Evolutionary conservation across 2,797 vertebrate genomes (phyloP), one percentile per base, ranked within the genome.

Genomic region (Salarias fasciatus): DNA sequence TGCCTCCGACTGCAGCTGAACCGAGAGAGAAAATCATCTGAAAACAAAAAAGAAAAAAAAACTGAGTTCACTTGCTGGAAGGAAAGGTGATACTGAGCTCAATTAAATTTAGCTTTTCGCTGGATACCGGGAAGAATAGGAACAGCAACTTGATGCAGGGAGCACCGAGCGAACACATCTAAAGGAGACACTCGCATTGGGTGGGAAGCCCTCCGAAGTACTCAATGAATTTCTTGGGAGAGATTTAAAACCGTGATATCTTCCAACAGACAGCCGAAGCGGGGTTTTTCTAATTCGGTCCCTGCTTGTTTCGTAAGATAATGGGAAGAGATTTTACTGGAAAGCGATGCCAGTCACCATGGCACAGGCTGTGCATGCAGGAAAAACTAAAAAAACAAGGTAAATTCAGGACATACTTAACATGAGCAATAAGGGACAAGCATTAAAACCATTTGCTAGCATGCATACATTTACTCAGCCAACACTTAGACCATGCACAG

Each of bases 1-100:
- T 44, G 60, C 30, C 50, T 59, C 47, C 35, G 33, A 55, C 24
- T 55, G 52, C 33, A 56, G 56, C 61, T 48, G 63, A 56, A 35
- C 24, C 40, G 6, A 37, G 37, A 60, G 42, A 31, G 31, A 14
- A 38, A 18, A 38, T 44, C 53, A 67, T 44, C 45, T 54, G 33
- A 50, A 43, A 82, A 35, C 33, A 33, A 45, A 54, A 53, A 50
- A 43, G 82, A 35, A 33, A 33, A 45, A 54, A 53, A 52, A 52
- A 14, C 1, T 30, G 28, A 42, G 55, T 51, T 57, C 28, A 10
- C 56, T 13, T 12, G 2, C 43, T 44, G 53, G 57, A 63, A 31
- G 12, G 38, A 47, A 69, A 62, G 28, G 35, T 35, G 47, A 80
- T 35, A 52, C 38, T 12, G 8, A 42, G 45, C 31, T 24, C 4